phyloP scores from a whole-genome alignment of 2,113 vertebrate species.

The Anser cygnoides region DNA sequence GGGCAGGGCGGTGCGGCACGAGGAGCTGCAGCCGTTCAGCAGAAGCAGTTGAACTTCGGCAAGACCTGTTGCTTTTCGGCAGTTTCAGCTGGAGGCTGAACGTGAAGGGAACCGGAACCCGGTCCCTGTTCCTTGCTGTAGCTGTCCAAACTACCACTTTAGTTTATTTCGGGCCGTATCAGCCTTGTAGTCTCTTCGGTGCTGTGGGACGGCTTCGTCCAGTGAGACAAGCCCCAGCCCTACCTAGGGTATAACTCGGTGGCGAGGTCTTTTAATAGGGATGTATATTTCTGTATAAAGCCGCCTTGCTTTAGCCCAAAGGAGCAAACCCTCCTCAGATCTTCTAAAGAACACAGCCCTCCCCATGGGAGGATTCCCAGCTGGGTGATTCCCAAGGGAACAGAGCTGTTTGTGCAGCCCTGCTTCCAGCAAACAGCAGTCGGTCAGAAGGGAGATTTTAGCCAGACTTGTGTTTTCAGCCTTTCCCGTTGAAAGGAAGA shows the following conservation, averaged over 20 bases:
- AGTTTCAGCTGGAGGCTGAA: neutral
- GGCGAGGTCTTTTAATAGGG: neutral
- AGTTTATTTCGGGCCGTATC: neutral
- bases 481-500: neutral
- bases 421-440: neutral
- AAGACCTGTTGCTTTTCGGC: neutral
- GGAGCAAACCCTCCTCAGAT: neutral
- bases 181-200: neutral
- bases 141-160: neutral
- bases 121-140: neutral
- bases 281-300: fast-evolving
- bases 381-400: neutral
- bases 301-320: neutral
- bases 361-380: neutral
- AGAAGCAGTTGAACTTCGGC: neutral
- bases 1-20: neutral
- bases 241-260: fast-evolving
- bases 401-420: neutral
- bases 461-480: neutral
- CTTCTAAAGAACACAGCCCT: neutral
- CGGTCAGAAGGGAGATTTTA: neutral
- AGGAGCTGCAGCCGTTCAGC: neutral
- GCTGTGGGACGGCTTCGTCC: neutral
- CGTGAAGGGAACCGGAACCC: neutral
- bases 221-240: neutral